These are phyloP conservation scores for Melikaiella ostensackeni DNA, from an alignment of 2,888 invertebrate species.

Conservation along the genomic window DNA sequence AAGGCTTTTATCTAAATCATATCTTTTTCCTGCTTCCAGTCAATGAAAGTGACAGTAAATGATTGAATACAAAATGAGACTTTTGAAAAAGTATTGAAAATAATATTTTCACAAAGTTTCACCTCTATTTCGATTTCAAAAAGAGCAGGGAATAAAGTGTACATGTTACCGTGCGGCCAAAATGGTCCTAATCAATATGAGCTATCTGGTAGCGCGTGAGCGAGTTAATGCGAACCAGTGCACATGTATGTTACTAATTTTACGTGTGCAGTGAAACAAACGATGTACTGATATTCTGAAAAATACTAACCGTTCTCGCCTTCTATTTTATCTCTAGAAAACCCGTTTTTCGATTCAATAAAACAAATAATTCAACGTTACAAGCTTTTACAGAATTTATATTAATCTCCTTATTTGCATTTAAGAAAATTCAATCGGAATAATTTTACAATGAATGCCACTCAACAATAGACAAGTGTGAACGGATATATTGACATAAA, in stretches of 20 bases:
- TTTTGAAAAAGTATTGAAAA: background rate
- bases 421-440: accelerated
- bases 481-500: background rate
- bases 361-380: background rate
- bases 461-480: background rate
- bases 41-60: background rate
- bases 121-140: background rate
- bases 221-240: background rate
- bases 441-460: background rate
- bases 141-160: conserved; percentile 2
- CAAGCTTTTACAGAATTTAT: too few species aligned
- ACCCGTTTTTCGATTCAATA: background rate
- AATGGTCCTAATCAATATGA: conserved; percentile 3
- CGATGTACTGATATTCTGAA: conserved; percentile 14
- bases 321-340: background rate
- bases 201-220: conserved; percentile 2
- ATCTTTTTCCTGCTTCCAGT: background rate
- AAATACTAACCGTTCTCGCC: background rate
- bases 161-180: conserved; percentile 10
- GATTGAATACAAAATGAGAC: background rate
- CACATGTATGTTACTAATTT: conserved; percentile 16
- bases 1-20: background rate
- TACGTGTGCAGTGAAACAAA: background rate
- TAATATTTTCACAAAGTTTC: background rate
- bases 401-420: background rate